Conservation (phyloP, 2,888 invertebrate species). For the Drosophila emarginata region DNA sequence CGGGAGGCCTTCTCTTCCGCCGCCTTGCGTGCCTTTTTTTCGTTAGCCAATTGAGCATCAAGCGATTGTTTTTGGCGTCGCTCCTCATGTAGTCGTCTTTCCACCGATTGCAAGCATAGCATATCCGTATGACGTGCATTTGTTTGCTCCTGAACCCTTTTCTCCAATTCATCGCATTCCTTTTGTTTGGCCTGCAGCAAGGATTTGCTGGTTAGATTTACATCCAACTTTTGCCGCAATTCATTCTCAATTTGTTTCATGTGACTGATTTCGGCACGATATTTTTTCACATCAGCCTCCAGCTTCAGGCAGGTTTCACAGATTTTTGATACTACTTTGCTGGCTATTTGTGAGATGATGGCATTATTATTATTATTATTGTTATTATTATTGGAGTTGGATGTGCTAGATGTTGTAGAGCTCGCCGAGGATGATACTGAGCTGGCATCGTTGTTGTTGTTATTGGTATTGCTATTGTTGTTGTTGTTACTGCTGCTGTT, state of each 20-base stretch:
- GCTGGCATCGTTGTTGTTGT: conserved; percentile 67
- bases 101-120: conserved; percentile 88
- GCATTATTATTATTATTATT: conserved; percentile 46
- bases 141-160: conserved; percentile 89
- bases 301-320: conserved; percentile 82
- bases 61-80: conserved; percentile 88
- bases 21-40: conserved; percentile 87
- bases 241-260: conserved; percentile 83
- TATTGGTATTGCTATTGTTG: conserved; percentile 47
- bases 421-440: conserved; percentile 71
- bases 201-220: conserved; percentile 87
- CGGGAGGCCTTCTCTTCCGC: conserved; percentile 83
- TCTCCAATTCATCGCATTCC: conserved; percentile 94
- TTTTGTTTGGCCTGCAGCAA: conserved; percentile 89
- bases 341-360: conserved; percentile 81
- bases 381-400: background rate
- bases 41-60: conserved; percentile 89
- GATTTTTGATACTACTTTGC: conserved; percentile 82
- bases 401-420: conserved; percentile 70
- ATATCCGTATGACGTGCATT: conserved; percentile 90
- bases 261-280: conserved; percentile 81
- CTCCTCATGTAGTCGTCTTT: conserved; percentile 92
- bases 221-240: conserved; percentile 83
- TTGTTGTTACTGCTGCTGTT: conserved; percentile 54
- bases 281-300: conserved; percentile 82